phyloP scores from a whole-genome alignment of 37 sponge, comb jelly and placozoan genomes.

The Geodia barretti region DNA sequence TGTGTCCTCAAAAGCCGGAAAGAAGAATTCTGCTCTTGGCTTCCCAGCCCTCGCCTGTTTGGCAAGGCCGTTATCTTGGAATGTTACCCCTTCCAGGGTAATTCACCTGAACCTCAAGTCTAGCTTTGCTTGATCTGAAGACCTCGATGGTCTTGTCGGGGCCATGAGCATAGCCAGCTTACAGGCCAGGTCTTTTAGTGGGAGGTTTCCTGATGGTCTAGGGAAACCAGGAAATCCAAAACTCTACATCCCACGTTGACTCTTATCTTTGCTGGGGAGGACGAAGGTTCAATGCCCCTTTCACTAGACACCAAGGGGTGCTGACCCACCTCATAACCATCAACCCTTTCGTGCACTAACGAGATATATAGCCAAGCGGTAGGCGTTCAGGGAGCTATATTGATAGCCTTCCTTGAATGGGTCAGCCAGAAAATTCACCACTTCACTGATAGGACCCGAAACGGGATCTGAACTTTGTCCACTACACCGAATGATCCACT shows the following conservation, averaged over 20 bases:
- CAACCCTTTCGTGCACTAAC: conserved; percentile 11
- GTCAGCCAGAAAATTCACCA: conserved; percentile 27
- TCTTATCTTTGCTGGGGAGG: conserved; percentile 26
- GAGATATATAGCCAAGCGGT: conserved; percentile 39
- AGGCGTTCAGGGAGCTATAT: background rate
- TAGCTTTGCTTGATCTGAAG: conserved; percentile 24
- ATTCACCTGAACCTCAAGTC: background rate
- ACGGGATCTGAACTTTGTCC: conserved; percentile 10
- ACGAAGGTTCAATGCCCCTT: conserved; percentile 28
- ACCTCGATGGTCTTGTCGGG: conserved; percentile 42
- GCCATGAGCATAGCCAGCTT: conserved; percentile 27
- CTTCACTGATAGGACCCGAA: too few relatives aligned
- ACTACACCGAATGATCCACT: conserved; percentile 24
- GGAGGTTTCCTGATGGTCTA: background rate
- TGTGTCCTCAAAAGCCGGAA: conserved; percentile 8
- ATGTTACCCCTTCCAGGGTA: conserved; percentile 34
- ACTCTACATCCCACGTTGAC: conserved; percentile 40
- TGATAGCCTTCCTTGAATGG: conserved; percentile 25
- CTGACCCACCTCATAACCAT: conserved; percentile 40
- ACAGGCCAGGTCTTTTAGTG: background rate
- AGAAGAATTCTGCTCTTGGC: conserved; percentile 34
- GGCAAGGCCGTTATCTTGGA: conserved; percentile 12
- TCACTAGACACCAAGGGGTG: conserved; percentile 38
- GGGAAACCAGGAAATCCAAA: conserved; percentile 13
- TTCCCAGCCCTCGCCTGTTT: conserved; percentile 22